A percentile compares a stretch with the other conserved stretches of the same genome.
These are phyloP conservation scores for Eublepharis macularius DNA, from an alignment of 2,113 vertebrate genomes.

Conservation along the genomic window DNA sequence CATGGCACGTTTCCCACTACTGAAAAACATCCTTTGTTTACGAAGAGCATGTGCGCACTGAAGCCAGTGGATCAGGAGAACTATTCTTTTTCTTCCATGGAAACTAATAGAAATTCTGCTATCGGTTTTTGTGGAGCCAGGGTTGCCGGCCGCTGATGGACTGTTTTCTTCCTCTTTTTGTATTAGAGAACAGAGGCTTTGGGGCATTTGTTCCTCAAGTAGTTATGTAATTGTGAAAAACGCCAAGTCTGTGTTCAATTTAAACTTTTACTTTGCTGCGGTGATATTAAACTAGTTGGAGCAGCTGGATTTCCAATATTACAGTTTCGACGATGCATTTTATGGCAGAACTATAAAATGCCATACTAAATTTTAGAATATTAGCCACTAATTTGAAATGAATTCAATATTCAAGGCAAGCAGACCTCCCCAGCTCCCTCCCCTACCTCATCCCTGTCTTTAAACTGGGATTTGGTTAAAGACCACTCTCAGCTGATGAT, in stretches of 20 bases:
- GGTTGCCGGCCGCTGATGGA: neutral
- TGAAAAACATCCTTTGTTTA: neutral
- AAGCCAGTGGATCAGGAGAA: neutral
- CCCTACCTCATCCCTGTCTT: neutral
- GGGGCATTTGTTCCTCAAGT: slow-evolving; percentile 1
- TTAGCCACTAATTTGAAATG: slow-evolving; percentile 20
- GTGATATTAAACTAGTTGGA: neutral
- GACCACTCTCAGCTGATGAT: slow-evolving; percentile 14
- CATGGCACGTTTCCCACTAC: neutral
- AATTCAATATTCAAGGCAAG: slow-evolving; percentile 20
- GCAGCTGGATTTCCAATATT: slow-evolving; percentile 11
- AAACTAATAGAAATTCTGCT: neutral
- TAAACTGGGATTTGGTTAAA: slow-evolving; percentile 36
- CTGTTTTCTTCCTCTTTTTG: slow-evolving; percentile 5
- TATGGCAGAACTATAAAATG: neutral
- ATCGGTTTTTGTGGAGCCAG: neutral
- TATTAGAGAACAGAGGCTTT: neutral
- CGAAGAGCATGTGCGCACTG: neutral
- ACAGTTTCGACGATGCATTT: neutral
- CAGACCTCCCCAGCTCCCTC: neutral
- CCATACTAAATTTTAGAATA: slow-evolving; percentile 20
- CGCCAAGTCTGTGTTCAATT: neutral
- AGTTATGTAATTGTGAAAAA: slow-evolving; percentile 10
- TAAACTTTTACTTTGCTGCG: slow-evolving; percentile 15
- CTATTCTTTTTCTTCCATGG: neutral